A percentile compares a stretch with the other conserved stretches of the same genome.
phyloP scores from a whole-genome alignment of 2,797 vertebrate species.

The Gymnoscopelus microlampas region DNA sequence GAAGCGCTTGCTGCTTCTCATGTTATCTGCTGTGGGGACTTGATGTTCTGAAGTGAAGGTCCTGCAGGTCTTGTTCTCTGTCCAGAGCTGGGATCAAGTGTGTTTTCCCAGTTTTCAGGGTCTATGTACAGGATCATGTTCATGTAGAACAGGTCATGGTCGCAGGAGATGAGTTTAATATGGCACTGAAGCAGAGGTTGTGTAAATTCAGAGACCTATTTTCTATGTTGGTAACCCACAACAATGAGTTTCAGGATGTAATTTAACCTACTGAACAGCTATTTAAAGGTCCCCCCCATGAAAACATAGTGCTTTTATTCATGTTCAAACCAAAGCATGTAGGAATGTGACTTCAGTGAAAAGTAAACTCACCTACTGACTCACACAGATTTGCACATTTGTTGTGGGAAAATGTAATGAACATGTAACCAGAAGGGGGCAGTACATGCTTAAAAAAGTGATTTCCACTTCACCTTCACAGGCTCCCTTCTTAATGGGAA shows the following conservation, averaged over 20 bases:
- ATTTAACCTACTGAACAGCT: background rate
- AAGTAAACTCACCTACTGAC: too few relatives aligned
- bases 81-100: background rate
- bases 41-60: background rate
- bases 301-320: background rate
- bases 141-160: background rate
- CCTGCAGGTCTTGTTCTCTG: background rate
- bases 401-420: background rate
- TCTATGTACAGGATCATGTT: conserved; percentile 2
- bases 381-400: background rate
- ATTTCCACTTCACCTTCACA: conserved; percentile 55
- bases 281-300: conserved; percentile 17
- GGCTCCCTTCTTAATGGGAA: conserved; percentile 28
- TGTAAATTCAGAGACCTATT: conserved; percentile 16
- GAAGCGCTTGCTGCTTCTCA: background rate
- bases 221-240: conserved; percentile 22
- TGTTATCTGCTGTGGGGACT: background rate
- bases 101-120: background rate
- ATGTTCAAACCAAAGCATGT: background rate
- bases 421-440: conserved; percentile 64
- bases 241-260: background rate
- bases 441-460: conserved; percentile 36
- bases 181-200: background rate
- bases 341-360: background rate
- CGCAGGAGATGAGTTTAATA: too few relatives aligned